Evolutionary conservation across 2,113 vertebrate species (phyloP), one percentile per base, ranked within the genome.

Genomic region (Delphinus delphis): DNA sequence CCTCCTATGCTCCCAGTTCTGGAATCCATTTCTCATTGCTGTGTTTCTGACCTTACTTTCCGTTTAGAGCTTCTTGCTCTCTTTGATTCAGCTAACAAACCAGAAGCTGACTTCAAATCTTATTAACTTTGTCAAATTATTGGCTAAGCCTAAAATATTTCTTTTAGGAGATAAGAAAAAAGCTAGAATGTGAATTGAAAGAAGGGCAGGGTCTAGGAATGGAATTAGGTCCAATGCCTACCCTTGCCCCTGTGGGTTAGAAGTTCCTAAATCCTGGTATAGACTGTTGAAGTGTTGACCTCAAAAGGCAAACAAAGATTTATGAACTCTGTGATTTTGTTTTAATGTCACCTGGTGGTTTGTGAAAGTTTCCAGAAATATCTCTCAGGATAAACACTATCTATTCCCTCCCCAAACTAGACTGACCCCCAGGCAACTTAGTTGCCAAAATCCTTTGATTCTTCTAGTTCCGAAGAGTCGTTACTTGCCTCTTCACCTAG

Each of bases 311-410:
- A 88, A 38, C 25, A 60, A 90, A 88, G 8, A 63, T 73, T 90
- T 93, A 77, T 79, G 50, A 93, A 95, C 23, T 0, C 41, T 60
- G 26, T 38, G 33, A 28, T 79, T 70, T 79, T 77, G 80, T 17
- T 82, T 84, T 41, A 41, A 38, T 41, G 26, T 74, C 47, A 92
- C 33, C 13, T 90, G 31, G 53, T 68, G 33, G 50, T 80, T 70
- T 71, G 31, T 96, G 63, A 74, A 60, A 65, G 58, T 84, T 86
- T 84, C 73, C 44, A 96, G 93, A 95, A 91, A 65, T 38, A 44
- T 77, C 11, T 81, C 21, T 92, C 33, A 85, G 47, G 71, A 95
- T 73, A 68, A 26, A 38, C 20, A 79, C 13, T 88, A 79, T 44
- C 36, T 47, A 44, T 8, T 20, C 3, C 20, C 8, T 96, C 92